These are phyloP conservation scores for Danio tinwini DNA, from an alignment of 2,797 vertebrate genomes.

Conservation along the genomic window DNA sequence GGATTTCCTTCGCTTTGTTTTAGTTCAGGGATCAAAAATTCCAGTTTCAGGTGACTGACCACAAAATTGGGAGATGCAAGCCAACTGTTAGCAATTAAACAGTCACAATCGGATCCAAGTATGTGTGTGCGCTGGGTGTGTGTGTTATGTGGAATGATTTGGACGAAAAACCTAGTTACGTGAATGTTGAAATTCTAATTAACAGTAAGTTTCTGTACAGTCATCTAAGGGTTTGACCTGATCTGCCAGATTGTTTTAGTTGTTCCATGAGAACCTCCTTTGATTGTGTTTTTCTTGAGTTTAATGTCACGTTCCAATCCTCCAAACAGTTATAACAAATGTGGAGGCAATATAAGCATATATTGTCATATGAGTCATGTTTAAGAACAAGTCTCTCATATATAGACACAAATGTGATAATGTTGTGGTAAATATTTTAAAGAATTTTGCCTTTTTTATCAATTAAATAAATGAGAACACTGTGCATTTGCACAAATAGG, in stretches of 20 bases:
- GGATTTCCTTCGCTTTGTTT: conserved; percentile 31
- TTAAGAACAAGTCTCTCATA: too few species aligned
- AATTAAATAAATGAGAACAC: too few species aligned
- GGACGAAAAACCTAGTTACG: conserved; percentile 37
- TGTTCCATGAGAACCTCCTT: background rate
- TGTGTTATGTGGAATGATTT: conserved; percentile 5
- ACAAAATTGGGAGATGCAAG: conserved; percentile 33
- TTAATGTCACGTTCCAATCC: too few species aligned
- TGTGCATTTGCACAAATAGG: too few species aligned
- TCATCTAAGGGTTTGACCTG: conserved; percentile 28
- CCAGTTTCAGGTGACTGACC: conserved; percentile 40
- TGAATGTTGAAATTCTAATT: conserved; percentile 45
- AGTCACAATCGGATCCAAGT: conserved; percentile 16
- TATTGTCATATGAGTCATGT: too few species aligned
- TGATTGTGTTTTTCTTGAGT: too few species aligned
- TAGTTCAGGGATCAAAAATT: conserved; percentile 10
- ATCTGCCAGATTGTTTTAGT: conserved; percentile 4
- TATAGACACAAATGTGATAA: too few species aligned
- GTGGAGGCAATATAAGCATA: too few species aligned
- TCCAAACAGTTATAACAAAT: too few species aligned
- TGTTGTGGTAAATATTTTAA: too few species aligned
- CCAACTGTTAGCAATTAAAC: conserved; percentile 39
- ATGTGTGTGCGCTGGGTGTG: conserved; percentile 6
- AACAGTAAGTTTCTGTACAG: conserved; percentile 36
- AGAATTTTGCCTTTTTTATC: too few species aligned